Conservation (phyloP, 2,113 vertebrate genomes). For the western clawed frog (Xenopus tropicalis) region DNA sequence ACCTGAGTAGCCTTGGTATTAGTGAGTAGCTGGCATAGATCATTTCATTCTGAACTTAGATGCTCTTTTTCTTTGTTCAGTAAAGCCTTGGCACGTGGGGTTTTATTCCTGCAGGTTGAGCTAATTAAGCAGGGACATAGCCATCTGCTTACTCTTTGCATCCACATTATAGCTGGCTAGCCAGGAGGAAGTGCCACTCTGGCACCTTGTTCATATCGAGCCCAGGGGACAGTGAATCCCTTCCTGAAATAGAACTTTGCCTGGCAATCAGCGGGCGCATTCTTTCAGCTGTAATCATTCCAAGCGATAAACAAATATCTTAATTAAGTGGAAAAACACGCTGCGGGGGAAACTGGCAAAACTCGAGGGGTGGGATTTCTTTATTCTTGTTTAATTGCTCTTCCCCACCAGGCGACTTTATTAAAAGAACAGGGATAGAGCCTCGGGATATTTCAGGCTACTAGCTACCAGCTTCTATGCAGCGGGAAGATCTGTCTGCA, state of each 20-base stretch:
- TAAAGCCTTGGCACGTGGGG: too few relatives aligned
- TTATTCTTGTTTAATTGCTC: slow-evolving; percentile 24
- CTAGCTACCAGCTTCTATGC: neutral
- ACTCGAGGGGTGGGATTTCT: slow-evolving; percentile 16
- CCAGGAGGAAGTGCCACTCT: slow-evolving; percentile 4
- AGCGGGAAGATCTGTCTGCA: slow-evolving; percentile 10
- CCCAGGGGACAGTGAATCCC: slow-evolving; percentile 6
- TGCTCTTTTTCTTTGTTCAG: too few relatives aligned
- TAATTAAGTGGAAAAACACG: slow-evolving; percentile 43
- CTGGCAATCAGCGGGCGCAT: slow-evolving; percentile 20
- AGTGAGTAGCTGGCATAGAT: too few relatives aligned
- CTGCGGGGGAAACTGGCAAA: slow-evolving; percentile 30
- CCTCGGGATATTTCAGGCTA: too few relatives aligned
- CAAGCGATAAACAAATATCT: slow-evolving; percentile 32
- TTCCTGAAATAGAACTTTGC: slow-evolving; percentile 1
- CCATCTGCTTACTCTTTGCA: too few relatives aligned
- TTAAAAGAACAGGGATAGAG: slow-evolving; percentile 17
- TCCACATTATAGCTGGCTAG: too few relatives aligned
- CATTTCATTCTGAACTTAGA: too few relatives aligned
- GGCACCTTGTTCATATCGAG: neutral
- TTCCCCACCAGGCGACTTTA: slow-evolving; percentile 24
- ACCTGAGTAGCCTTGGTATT: too few relatives aligned
- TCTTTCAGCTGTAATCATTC: slow-evolving; percentile 3
- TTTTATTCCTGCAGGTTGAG: too few relatives aligned
- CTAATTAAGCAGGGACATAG: too few relatives aligned